These are phyloP conservation scores for Synanthedon vespiformis DNA, from an alignment of 2,888 invertebrate genomes.

Conservation along the genomic window DNA sequence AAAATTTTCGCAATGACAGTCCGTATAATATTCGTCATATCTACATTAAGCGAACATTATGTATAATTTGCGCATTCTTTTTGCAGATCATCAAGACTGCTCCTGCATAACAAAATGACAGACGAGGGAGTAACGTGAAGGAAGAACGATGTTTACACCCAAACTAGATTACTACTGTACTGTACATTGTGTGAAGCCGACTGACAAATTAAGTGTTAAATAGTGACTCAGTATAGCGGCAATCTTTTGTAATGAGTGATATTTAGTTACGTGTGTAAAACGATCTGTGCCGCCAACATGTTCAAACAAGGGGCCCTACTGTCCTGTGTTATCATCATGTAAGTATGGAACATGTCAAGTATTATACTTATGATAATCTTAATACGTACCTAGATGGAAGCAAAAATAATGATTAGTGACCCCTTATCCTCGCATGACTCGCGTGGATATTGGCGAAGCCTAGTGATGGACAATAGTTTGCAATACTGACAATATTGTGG, in stretches of 20 bases:
- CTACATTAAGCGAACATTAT: slow-evolving; percentile 6
- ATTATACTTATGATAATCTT: too few relatives aligned
- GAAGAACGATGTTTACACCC: neutral
- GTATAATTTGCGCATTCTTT: slow-evolving; percentile 13
- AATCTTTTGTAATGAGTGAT: slow-evolving; percentile 24
- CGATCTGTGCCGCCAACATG: slow-evolving; percentile 24
- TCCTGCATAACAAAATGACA: slow-evolving; percentile 23
- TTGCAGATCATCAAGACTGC: slow-evolving; percentile 25
- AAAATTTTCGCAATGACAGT: slow-evolving; percentile 15
- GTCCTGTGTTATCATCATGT: slow-evolving; percentile 44
- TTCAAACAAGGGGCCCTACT: slow-evolving; percentile 32
- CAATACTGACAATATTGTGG: too few relatives aligned
- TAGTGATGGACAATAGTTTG: too few relatives aligned
- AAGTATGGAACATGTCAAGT: slow-evolving; percentile 24
- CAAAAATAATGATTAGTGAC: too few relatives aligned
- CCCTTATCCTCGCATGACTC: too few relatives aligned
- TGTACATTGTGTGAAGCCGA: neutral
- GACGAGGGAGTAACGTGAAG: slow-evolving; percentile 34
- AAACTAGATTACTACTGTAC: neutral
- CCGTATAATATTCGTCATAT: slow-evolving; percentile 18
- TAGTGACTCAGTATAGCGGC: slow-evolving; percentile 24
- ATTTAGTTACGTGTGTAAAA: slow-evolving; percentile 28
- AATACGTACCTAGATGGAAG: too few relatives aligned
- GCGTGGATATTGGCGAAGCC: too few relatives aligned
- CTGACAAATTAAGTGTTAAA: slow-evolving; percentile 18